Base-by-base conservation (phyloP, 2,888 invertebrate genomes). In the Sesia bembeciformis region DNA sequence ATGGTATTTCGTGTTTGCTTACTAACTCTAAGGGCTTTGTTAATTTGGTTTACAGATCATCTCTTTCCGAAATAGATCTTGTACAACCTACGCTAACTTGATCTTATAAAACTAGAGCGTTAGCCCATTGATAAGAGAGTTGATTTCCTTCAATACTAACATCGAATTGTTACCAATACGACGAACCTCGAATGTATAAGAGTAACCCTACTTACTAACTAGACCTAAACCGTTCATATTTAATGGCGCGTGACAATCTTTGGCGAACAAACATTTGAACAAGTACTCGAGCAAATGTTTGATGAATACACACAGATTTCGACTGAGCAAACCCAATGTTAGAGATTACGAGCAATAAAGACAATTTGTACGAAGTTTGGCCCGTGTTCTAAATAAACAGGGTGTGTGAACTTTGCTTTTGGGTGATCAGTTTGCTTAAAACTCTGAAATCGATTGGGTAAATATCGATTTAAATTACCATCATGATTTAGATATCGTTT, bases 221-320 rank as follows among this genome's bases (percentile, higher is more conserved):
- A 58, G 57, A 53, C 43, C 52, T 55, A 66, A 62, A 62, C 61
- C 67, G 67, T 66, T 72, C 68, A 67, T 52, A 61, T 61, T 61
- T 78, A 79, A 76, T 78, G 72, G 71, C 72, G 69, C 76, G 66
- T 73, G 63, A 58, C 66, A 62, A 67, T 68, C 65, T 68, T 61
- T 61, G 61, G 57, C 54, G 60, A 61, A 64, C 65, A 74, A 74
- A 76, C 56, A 73, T 52, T 46, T 46, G 4, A 46, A 3, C 56
- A 38, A n/a, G 8, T 60, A 53, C 59, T 62, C 59, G 55, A 49
- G 54, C 8, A 43, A 46, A 46, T 46, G 23, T 46, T 46, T 46
- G 23, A 46, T 8, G 23, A n/a, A 8, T 46, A 46, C 23, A 46
- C 43, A 43, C 46, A 56, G 57, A 60, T 58, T 58, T 56, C 56